phyloP scores from a whole-genome alignment of 2,113 vertebrate species.

The Salvelinus alpinus region DNA sequence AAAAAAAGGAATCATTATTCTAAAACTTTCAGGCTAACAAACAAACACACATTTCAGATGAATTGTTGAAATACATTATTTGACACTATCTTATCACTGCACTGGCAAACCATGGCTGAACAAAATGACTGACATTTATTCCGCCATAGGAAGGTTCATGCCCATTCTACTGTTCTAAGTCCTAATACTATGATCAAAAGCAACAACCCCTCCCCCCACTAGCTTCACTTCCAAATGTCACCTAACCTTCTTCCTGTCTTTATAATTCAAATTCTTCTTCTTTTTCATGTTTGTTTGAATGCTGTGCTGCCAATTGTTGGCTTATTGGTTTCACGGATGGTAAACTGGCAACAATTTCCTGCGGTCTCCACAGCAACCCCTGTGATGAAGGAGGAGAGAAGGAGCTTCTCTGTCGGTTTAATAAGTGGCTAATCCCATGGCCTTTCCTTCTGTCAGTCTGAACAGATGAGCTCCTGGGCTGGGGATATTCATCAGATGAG shows the following conservation, averaged over 20 bases:
- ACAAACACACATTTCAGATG: too few species aligned
- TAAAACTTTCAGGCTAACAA: too few species aligned
- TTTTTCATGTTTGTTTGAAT: neutral
- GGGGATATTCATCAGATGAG: constrained; percentile 45
- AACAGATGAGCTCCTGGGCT: constrained; percentile 51
- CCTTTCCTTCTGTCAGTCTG: constrained; percentile 61
- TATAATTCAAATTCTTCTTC: neutral
- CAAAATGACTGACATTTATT: too few species aligned
- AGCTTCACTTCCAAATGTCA: neutral
- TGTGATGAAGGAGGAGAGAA: constrained; percentile 55
- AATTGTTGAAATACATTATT: too few species aligned
- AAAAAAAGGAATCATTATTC: too few species aligned
- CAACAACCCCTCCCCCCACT: too few species aligned
- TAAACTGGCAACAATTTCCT: constrained; percentile 24
- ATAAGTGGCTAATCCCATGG: constrained; percentile 57
- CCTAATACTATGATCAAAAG: too few species aligned
- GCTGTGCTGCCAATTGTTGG: neutral
- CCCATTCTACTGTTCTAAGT: too few species aligned
- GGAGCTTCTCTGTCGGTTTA: constrained; percentile 38
- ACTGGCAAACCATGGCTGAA: too few species aligned
- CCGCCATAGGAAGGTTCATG: too few species aligned
- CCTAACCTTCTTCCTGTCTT: neutral
- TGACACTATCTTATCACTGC: too few species aligned
- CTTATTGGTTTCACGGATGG: neutral
- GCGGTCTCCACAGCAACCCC: constrained; percentile 32